Base-by-base conservation (phyloP, 92 coral and sea anemone genomes). In the Epizoanthus illoricatus region DNA sequence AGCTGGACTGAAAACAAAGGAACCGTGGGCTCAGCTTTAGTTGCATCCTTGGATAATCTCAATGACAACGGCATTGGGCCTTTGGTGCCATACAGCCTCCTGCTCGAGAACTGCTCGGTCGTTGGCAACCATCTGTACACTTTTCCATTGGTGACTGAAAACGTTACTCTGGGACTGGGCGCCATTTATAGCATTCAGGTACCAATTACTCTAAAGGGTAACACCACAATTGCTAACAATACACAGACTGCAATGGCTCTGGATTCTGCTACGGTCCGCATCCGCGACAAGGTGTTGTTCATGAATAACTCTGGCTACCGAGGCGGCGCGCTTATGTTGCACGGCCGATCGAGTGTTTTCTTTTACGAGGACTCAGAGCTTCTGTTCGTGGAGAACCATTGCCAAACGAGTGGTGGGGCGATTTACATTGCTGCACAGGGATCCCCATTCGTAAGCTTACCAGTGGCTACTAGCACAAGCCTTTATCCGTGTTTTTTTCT, bases 321-420 rank as follows among this genome's bases (percentile, higher is more conserved):
- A 45, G 98, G 98, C 43, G 98, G 98, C 5, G 98, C 95, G 19
- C 74, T 95, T 13, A 88, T 90, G 45, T 23, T 95, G 82, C 87
- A 93, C 71, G 95, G 97, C 16, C 63, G 83, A 67, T 87, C 96
- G 13, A 91, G 87, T 74, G 57, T 95, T 0, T 65, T 74, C 39
- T 76, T 95, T 63, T 20, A 73, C 61, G 84, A 88, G 65, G 39
- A 87, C 36, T 85, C 98, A 0, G 68, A 76, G 10, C 85, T 91
- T 24, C 57, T 8, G 55, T 95, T 95, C 60, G 75, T 57, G 19
- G 64, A 73, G 56, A 95, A 95, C 61, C 81, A 45, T 7, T 89
- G 95, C 63, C 63, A 83, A 0, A 89, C 86, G 69, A 89, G 87
- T 57, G 98, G 98, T 40, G 98, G 98, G 56, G 98, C 97, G 9